Evolutionary conservation across 2,888 invertebrate genomes (phyloP).

Genomic region (Tethea ocularis): DNA sequence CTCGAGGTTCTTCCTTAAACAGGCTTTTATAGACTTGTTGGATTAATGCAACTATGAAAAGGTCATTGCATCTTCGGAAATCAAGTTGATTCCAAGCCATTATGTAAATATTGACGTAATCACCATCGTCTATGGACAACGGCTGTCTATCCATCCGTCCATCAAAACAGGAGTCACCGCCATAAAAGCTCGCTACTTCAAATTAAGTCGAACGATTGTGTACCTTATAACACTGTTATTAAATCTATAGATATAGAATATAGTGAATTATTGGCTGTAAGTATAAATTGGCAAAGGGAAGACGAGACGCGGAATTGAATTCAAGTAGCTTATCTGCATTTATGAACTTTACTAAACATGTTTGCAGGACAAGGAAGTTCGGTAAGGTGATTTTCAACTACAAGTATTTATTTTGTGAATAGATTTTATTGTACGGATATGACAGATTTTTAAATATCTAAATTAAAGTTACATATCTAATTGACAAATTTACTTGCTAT

Average conservation of each 20-base stretch:
- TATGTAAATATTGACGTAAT: constrained; percentile 43
- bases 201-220: background rate
- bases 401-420: background rate
- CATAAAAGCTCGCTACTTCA: background rate
- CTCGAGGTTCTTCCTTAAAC: background rate
- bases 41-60: constrained; percentile 1
- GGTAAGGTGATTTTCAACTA: no score
- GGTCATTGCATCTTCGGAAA: background rate
- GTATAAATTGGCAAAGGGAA: background rate
- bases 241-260: background rate
- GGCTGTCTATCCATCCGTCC: constrained; percentile 18
- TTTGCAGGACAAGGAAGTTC: background rate
- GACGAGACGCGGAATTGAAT: constrained; percentile 1
- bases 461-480: no score
- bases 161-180: constrained; percentile 16
- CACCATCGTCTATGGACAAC: constrained; percentile 39
- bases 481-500: no score
- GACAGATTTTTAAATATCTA: no score
- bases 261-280: background rate
- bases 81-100: constrained; percentile 19
- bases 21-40: background rate
- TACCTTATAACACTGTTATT: background rate
- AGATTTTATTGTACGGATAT: no score
- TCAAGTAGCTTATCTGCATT: background rate
- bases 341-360: constrained; percentile 1